phyloP scores from a whole-genome alignment of 2,888 invertebrate genomes.

The Mythimna lalbum region DNA sequence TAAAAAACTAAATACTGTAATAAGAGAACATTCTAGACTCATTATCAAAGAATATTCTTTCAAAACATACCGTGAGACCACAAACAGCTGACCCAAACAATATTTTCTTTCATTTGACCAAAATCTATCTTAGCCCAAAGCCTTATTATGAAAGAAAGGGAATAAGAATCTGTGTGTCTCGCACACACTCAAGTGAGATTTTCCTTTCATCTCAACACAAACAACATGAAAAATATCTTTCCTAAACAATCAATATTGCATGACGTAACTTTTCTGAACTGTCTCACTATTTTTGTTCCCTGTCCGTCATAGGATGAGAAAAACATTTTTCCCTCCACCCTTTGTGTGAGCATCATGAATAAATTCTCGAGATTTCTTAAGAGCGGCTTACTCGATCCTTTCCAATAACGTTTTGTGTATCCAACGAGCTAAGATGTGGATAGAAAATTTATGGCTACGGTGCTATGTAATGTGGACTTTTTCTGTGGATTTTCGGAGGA shows the following conservation, averaged over 20 bases:
- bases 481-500: constrained; percentile 3
- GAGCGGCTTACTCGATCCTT: constrained; percentile 70
- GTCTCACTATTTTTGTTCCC: constrained; percentile 55
- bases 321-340: constrained; percentile 59
- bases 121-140: constrained; percentile 14
- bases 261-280: constrained; percentile 43
- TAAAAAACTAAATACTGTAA: background rate
- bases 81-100: constrained; percentile 31
- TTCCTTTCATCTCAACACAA: background rate
- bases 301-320: constrained; percentile 54
- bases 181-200: constrained; percentile 7
- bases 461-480: constrained; percentile 27
- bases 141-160: constrained; percentile 20
- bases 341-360: constrained; percentile 76
- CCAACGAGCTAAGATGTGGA: constrained; percentile 54
- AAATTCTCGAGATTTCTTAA: constrained; percentile 70
- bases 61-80: constrained; percentile 26
- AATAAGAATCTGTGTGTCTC: constrained; percentile 9
- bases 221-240: constrained; percentile 41
- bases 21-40: background rate
- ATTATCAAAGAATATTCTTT: background rate
- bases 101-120: constrained; percentile 20
- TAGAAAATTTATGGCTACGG: constrained; percentile 55
- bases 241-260: constrained; percentile 63
- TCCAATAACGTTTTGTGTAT: constrained; percentile 71